A percentile compares a stretch with the other conserved stretches of the same genome.
Conservation (phyloP, 2,797 vertebrate genomes). For the Brachyrhaphis roseni region DNA sequence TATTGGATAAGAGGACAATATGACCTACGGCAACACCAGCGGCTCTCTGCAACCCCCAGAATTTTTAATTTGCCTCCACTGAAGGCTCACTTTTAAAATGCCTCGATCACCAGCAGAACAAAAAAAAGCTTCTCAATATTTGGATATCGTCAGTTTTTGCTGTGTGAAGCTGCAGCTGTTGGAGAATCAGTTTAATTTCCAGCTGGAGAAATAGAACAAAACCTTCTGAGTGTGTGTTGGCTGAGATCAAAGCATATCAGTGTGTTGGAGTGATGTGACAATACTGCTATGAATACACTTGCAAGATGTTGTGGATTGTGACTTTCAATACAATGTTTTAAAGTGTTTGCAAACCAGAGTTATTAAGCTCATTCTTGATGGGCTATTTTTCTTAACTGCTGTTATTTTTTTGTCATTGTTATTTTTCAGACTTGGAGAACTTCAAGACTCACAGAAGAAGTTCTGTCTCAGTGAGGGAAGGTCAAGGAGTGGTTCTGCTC, state of each 20-base stretch:
- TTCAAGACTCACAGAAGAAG: conserved; percentile 92
- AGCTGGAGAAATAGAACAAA: neutral
- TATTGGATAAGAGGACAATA: conserved; percentile 34
- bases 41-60: conserved; percentile 52
- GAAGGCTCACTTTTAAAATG: conserved; percentile 18
- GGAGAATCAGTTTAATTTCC: conserved; percentile 5
- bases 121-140: conserved; percentile 8
- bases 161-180: conserved; percentile 16
- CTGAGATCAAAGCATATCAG: neutral
- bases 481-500: conserved; percentile 95
- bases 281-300: neutral
- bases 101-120: neutral
- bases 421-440: conserved; percentile 90
- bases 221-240: conserved; percentile 4
- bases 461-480: conserved; percentile 92
- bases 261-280: neutral
- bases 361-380: conserved; percentile 8
- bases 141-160: conserved; percentile 29
- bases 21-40: conserved; percentile 55
- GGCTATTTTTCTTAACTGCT: conserved; percentile 14
- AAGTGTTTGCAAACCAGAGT: conserved; percentile 7
- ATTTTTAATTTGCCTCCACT: conserved; percentile 7
- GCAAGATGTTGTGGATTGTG: conserved; percentile 16
- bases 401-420: conserved; percentile 3
- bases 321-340: conserved; percentile 32